Conservation (phyloP, 2,888 invertebrate genomes). For the Plebejus melissa region DNA sequence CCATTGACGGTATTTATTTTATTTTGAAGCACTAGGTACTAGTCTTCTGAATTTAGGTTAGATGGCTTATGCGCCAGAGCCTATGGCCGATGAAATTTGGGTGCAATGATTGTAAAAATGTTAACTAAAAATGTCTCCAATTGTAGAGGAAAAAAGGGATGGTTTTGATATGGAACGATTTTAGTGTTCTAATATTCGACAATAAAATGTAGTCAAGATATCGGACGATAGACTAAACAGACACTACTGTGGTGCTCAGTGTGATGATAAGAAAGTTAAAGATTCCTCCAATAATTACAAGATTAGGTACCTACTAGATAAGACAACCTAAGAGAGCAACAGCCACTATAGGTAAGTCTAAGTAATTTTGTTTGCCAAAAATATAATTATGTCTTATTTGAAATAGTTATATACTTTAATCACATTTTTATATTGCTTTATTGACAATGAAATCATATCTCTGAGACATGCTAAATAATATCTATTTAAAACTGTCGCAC, state of each 20-base stretch:
- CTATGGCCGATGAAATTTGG: too few species aligned
- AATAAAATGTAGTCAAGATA: not conserved
- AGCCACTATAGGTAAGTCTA: not conserved
- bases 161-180: not conserved
- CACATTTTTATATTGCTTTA: conserved; percentile 27
- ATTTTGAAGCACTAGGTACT: not conserved
- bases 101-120: too few species aligned
- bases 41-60: not conserved
- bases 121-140: not conserved
- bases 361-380: conserved; percentile 25
- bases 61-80: not conserved
- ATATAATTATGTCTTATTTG: conserved; percentile 20
- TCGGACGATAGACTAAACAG: not conserved
- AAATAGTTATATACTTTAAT: conserved; percentile 26
- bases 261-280: not conserved
- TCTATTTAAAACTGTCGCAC: not conserved
- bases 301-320: conserved; percentile 12
- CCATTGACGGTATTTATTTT: not conserved
- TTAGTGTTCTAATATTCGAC: not conserved
- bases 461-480: conserved; percentile 3
- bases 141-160: not conserved
- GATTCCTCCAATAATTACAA: conserved; percentile 30
- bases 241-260: not conserved
- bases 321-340: conserved; percentile 8
- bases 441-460: conserved; percentile 18